Percentiles rank a stretch among this genome's conserved stretches.
Evolutionary conservation across 2,797 vertebrate genomes (phyloP).

Genomic region (Cyprinella venusta): DNA sequence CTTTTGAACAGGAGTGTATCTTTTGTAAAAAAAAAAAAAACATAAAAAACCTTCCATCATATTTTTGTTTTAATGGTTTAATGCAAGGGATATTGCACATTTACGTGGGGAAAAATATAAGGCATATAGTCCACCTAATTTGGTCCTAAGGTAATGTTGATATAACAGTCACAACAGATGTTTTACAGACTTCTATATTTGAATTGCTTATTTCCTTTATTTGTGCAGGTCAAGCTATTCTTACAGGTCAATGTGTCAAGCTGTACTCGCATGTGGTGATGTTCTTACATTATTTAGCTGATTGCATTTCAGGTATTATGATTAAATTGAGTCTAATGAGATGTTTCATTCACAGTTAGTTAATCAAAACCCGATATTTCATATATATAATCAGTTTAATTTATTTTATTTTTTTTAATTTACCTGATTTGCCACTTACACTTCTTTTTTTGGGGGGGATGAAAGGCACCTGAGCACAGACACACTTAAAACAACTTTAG

Average conservation of each 20-base stretch:
- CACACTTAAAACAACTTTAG: neutral
- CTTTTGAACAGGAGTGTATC: neutral
- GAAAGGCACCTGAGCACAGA: neutral
- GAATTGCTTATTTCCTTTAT: constrained; percentile 60
- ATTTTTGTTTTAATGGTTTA: neutral
- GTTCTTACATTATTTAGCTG: constrained; percentile 12
- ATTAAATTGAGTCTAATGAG: constrained; percentile 18
- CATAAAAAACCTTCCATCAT: too few species aligned
- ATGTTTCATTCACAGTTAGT: neutral
- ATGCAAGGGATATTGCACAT: neutral
- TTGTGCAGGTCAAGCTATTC: constrained; percentile 23
- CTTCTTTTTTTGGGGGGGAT: too few species aligned
- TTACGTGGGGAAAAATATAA: accelerated
- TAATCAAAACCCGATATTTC: neutral
- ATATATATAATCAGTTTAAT: neutral
- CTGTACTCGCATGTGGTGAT: constrained; percentile 8
- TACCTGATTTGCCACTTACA: neutral
- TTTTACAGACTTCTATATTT: constrained; percentile 70
- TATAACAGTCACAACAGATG: neutral
- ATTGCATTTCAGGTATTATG: neutral
- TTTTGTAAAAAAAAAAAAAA: too few species aligned
- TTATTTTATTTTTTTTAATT: neutral
- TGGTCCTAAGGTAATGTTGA: neutral
- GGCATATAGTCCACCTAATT: neutral
- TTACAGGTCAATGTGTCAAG: constrained; percentile 8